Percentiles rank a stretch among this genome's conserved stretches.
Conservation (phyloP, 1,140 invertebrate genomes). For the Drosophila subobscura region DNA sequence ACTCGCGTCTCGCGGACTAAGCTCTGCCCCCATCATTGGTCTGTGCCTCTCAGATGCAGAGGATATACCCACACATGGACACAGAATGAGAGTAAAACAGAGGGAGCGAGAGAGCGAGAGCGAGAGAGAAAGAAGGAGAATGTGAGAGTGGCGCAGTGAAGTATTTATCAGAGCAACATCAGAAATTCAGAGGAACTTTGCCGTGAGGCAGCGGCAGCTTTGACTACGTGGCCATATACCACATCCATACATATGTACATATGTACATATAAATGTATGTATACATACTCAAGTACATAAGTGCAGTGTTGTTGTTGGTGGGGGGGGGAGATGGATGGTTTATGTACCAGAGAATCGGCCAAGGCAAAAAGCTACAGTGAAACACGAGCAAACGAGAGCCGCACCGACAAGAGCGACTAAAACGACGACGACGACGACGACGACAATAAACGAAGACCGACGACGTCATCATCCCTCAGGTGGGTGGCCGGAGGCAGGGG, state of each 20-base stretch:
- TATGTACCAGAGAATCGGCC: conserved; percentile 75
- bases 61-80: conserved; percentile 28
- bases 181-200: conserved; percentile 80
- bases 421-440: conserved; percentile 25
- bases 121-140: background rate
- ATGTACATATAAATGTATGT: conserved; percentile 15
- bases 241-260: conserved; percentile 15
- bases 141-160: conserved; percentile 54
- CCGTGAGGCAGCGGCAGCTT: conserved; percentile 35
- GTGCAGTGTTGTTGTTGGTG: background rate
- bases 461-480: conserved; percentile 74
- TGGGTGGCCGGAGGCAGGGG: conserved; percentile 16
- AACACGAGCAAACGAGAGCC: background rate
- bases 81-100: background rate
- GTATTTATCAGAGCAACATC: conserved; percentile 83
- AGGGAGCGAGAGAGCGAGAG: background rate
- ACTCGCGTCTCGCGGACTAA: background rate
- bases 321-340: background rate
- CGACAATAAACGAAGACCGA: conserved; percentile 51
- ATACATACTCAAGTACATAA: conserved; percentile 13
- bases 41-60: conserved; percentile 2
- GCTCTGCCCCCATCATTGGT: conserved; percentile 4
- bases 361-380: conserved; percentile 57
- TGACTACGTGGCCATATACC: conserved; percentile 47
- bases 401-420: conserved; percentile 30